A percentile compares a stretch with the other conserved stretches of the same genome.
These are phyloP conservation scores for Drosophila buzzatii DNA, from an alignment of 2,888 invertebrate species.

Conservation along the genomic window DNA sequence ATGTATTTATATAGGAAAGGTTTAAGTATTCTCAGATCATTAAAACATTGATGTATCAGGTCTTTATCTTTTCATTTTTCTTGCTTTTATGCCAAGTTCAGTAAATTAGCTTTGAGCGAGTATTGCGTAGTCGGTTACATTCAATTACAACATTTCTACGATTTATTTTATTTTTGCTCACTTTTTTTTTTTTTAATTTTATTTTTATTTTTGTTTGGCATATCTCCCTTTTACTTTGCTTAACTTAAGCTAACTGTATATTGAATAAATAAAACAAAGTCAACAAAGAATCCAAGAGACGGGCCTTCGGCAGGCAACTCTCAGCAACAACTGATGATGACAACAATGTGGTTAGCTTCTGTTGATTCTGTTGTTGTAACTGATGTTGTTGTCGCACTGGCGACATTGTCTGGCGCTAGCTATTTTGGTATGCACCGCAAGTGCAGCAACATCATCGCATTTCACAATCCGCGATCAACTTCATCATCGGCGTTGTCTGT, in stretches of 20 bases:
- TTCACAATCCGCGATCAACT: slow-evolving; percentile 45
- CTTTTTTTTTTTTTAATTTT: slow-evolving; percentile 7
- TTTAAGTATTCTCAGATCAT: not conserved
- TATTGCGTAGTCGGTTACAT: not conserved
- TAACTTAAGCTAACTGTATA: slow-evolving; percentile 71
- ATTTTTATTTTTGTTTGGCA: slow-evolving; percentile 26
- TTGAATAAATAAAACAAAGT: slow-evolving; percentile 77
- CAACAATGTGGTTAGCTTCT: slow-evolving; percentile 59
- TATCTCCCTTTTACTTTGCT: slow-evolving; percentile 48
- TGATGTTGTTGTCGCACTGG: slow-evolving; percentile 41
- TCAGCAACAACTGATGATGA: slow-evolving; percentile 48
- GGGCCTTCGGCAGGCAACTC: slow-evolving; percentile 25
- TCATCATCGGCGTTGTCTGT: slow-evolving; percentile 10
- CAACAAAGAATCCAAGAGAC: slow-evolving; percentile 44
- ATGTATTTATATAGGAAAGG: no score
- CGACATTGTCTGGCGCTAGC: slow-evolving; percentile 75
- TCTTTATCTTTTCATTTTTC: not conserved
- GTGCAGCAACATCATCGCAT: slow-evolving; percentile 65
- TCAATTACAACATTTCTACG: not conserved
- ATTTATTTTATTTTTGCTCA: slow-evolving; percentile 9
- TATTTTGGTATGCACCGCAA: slow-evolving; percentile 79
- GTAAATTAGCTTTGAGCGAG: not conserved
- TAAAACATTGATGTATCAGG: not conserved
- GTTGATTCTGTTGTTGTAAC: slow-evolving; percentile 32
- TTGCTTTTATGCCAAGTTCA: no score